Conservation (phyloP, 2,888 invertebrate species). For the Keiferia lycopersicella region DNA sequence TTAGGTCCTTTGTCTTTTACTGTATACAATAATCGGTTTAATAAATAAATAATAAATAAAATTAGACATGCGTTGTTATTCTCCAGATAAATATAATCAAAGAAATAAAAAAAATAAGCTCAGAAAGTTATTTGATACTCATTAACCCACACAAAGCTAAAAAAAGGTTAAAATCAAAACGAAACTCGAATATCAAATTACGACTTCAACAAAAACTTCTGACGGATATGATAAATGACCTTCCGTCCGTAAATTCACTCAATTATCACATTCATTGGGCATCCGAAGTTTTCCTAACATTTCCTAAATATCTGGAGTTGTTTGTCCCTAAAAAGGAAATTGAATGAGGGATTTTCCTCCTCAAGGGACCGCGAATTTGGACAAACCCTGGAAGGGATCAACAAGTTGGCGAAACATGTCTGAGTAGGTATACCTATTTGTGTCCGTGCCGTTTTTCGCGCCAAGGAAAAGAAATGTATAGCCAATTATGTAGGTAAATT, state of each 20-base stretch:
- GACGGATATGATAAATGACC: conserved; percentile 8
- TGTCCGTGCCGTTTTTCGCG: too few species aligned
- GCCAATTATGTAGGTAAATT: too few species aligned
- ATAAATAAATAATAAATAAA: too few species aligned
- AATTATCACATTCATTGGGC: conserved; percentile 9
- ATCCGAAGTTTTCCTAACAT: conserved; percentile 4
- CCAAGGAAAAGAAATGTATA: too few species aligned
- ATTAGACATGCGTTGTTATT: too few species aligned
- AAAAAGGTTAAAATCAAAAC: background rate
- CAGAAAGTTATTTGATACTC: background rate
- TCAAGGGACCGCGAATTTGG: background rate
- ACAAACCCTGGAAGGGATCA: background rate
- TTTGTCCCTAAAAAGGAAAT: conserved; percentile 6
- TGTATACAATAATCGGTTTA: too few species aligned
- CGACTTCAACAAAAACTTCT: background rate
- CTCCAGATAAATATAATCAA: too few species aligned
- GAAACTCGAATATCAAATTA: background rate
- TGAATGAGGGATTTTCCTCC: conserved; percentile 4
- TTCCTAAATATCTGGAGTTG: conserved; percentile 1
- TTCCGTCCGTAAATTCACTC: background rate
- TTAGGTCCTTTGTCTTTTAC: too few species aligned
- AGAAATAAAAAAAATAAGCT: too few species aligned
- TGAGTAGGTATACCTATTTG: background rate
- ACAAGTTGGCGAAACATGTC: background rate
- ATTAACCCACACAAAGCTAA: background rate